Evolutionary conservation across 1,140 invertebrate genomes (phyloP), one percentile per base, ranked within the genome.

Genomic region (Eumaeus atala): DNA sequence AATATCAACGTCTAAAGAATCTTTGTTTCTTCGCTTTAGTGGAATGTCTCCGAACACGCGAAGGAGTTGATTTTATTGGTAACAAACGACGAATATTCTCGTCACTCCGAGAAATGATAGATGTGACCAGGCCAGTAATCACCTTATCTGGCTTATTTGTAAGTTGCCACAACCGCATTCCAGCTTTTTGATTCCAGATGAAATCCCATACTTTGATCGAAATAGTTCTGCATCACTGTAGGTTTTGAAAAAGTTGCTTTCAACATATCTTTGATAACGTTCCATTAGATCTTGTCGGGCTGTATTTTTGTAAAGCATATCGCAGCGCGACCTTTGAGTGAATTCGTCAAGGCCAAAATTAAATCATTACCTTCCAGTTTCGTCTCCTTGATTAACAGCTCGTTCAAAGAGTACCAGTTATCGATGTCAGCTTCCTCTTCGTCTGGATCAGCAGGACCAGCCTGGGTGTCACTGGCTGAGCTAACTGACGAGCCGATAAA

Each of bases 211-310:
- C 67, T 33, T 6, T 51, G n/a, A 40, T 70, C 67, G 10, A 70
- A 70, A 12, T 67, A 51, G 11, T 70, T 64, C 53, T 71, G 68
- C 8, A 66, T 60, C 35, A 61, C 35, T 56, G 59, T 63, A 0
- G 68, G 65, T 44, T 64, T 60, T 0, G 59, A 21, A 58, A 71
- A 66, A 21, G 16, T 64, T 12, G 66, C 33, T 10, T 66, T 37
- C 0, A 71, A 42, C 9, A 61, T 48, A 14, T 68, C 47, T 47
- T 66, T 66, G 0, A 71, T 51, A 7, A 11, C 1, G 1, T 8
- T 6, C 61, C 67, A 69, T 9, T 51, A 38, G 14, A 70, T 36
- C 0, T 57, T 0, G 12, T 56, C 47, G 0, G 47, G n/a, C 6
- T 58, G 9, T 3, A 66, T 17, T 9, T 61, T 64, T 0, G 62